Base-by-base conservation (phyloP, 1,140 invertebrate genomes). In the Luehdorfia chinensis region DNA sequence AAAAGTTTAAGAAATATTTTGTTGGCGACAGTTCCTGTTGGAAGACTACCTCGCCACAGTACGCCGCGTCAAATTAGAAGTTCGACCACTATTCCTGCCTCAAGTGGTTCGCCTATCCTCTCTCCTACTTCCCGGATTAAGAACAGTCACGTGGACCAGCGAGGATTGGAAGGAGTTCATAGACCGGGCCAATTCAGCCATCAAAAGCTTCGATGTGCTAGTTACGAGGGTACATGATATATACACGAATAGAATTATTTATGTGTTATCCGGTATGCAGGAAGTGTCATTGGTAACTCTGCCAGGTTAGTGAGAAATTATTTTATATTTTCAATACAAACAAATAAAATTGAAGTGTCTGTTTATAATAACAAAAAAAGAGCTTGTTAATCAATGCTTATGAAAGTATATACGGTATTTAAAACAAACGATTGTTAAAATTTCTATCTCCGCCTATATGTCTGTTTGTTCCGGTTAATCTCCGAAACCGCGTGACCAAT, bases 161-260 rank as follows among this genome's bases (percentile, higher is more conserved):
- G 81, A 90, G 1, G 89, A 91, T 19, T 97, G 96, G 92, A 89
- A 67, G 80, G 90, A 46, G 90, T 96, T 90, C 90, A 92, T 90
- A 52, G 91, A 89, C 65, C 86, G 84, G 72, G 91, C 92, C 28
- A 90, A 91, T 54, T 87, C 89, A 21, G 92, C 93, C 4, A 92
- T 98, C 8, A 90, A 93, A 43, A 91, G 91, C 27, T 96, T 98
- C 64, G 93, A 96, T 78, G 90, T 95, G 2, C 87, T 98, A 7
- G 93, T 93, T 1, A 92, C 90, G 1, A 92, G 96, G 65, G 94
- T 97, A 7, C 95, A 97, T 67, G 96, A 98, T 70, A 93, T 98
- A 30, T 97, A 96, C 60, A 91, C 92, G n/a, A 97, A 97, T 74
- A 91, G 96, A 70, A 97, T 98, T 59, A 90, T 97, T 41, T 93